Evolutionary conservation across 2,797 vertebrate genomes (phyloP).

Genomic region (Buceros bicornis): DNA sequence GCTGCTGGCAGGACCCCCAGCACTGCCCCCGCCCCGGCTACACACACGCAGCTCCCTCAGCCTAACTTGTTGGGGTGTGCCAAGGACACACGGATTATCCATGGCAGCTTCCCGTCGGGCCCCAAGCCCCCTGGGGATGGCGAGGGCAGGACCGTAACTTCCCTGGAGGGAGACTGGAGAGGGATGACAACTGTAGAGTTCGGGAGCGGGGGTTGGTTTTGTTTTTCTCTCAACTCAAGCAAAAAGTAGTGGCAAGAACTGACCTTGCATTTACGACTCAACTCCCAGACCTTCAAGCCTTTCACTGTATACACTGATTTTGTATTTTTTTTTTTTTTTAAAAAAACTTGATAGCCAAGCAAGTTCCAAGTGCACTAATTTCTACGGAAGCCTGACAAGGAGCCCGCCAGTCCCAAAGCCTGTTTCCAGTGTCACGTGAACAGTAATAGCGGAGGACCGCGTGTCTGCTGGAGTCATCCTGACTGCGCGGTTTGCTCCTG

Average conservation of each 20-base stretch:
- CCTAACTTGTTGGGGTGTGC: background rate
- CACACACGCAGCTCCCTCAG: background rate
- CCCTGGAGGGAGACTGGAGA: background rate
- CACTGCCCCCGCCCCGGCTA: background rate
- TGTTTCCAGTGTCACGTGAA: background rate
- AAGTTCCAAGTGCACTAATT: slow-evolving; percentile 52
- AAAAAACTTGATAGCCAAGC: slow-evolving; percentile 22
- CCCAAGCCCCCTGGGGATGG: rapidly evolving
- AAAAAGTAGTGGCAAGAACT: background rate
- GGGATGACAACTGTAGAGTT: background rate
- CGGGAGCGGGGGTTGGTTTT: background rate
- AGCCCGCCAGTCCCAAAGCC: background rate
- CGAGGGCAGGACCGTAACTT: background rate
- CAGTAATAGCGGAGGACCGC: background rate
- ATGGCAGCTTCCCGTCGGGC: rapidly evolving
- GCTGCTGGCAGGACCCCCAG: rapidly evolving
- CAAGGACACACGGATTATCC: rapidly evolving
- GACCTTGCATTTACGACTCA: background rate
- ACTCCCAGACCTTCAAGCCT: slow-evolving; percentile 31
- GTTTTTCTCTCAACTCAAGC: background rate
- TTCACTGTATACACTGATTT: slow-evolving; percentile 9
- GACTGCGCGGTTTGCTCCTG: background rate
- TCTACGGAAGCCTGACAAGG: slow-evolving; percentile 31
- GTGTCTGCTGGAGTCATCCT: background rate
- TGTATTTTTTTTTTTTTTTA: background rate